Conservation (phyloP, 2,797 vertebrate species). For the Ispidina picta region DNA sequence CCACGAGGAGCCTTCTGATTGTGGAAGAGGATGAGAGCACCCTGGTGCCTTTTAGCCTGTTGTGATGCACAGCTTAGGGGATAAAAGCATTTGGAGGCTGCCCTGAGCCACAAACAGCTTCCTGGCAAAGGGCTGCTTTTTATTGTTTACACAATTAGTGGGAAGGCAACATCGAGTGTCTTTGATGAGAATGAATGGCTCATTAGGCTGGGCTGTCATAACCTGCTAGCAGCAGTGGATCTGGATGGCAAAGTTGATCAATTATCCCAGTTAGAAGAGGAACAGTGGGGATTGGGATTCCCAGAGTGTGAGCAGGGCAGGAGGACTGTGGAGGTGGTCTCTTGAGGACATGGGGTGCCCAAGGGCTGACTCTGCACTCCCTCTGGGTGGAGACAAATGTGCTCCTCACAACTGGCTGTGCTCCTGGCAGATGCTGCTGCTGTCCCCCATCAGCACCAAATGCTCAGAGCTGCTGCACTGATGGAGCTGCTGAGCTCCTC, state of each 20-base stretch:
- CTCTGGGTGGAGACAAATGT: no score
- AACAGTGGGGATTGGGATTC: not conserved
- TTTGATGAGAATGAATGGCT: slow-evolving; percentile 46
- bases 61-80: not conserved
- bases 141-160: slow-evolving; percentile 34
- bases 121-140: not conserved
- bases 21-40: not conserved
- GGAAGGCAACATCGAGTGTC: not conserved
- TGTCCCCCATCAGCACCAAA: not conserved
- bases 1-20: not conserved
- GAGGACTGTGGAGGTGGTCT: not conserved
- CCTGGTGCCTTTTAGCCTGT: not conserved
- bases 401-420: not conserved
- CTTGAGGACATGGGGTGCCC: not conserved
- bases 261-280: not conserved
- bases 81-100: not conserved
- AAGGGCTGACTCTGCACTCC: not conserved
- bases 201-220: slow-evolving; percentile 21
- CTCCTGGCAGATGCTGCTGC: not conserved
- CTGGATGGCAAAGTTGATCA: not conserved
- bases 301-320: not conserved
- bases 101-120: not conserved
- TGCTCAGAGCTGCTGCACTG: not conserved
- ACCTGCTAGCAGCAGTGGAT: not conserved
- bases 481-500: not conserved